Evolutionary conservation across 2,113 vertebrate species (phyloP).

Genomic region (Tichodroma muraria): DNA sequence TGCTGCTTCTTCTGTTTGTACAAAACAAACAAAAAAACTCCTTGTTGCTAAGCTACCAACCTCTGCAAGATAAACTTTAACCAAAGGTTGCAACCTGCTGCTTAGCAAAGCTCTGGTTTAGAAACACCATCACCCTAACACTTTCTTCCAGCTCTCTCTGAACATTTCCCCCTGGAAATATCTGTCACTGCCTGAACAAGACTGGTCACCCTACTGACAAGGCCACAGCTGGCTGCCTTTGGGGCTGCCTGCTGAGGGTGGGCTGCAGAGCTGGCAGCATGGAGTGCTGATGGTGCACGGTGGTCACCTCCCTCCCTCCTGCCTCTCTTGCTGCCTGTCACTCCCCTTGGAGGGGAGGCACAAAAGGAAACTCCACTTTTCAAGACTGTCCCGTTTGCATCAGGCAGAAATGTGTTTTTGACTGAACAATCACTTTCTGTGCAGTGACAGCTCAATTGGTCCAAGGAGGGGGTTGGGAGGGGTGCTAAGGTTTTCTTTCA

Average conservation of each 20-base stretch:
- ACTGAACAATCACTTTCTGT: conserved; percentile 39
- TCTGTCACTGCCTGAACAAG: background rate
- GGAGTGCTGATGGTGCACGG: background rate
- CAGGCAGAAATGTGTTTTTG: background rate
- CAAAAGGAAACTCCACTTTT: conserved; percentile 26
- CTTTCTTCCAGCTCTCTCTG: background rate
- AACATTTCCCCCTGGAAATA: background rate
- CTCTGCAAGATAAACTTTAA: background rate
- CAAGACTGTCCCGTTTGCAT: conserved; percentile 14
- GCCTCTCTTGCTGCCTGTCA: background rate
- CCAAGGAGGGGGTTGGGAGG: background rate
- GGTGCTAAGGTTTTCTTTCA: conserved; percentile 32
- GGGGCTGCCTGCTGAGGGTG: background rate
- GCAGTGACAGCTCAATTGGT: conserved; percentile 46
- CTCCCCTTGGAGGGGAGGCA: background rate
- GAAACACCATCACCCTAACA: background rate
- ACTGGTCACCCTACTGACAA: background rate
- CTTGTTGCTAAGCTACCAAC: background rate
- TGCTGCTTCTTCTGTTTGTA: background rate
- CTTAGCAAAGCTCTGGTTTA: background rate
- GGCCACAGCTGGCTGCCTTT: background rate
- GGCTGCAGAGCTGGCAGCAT: background rate
- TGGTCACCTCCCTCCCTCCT: background rate
- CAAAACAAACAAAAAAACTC: background rate
- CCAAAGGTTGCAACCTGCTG: background rate